Evolutionary conservation across 2,797 vertebrate species (phyloP), one percentile per base, ranked within the genome.

Genomic region (Emydoidea blandingii): DNA sequence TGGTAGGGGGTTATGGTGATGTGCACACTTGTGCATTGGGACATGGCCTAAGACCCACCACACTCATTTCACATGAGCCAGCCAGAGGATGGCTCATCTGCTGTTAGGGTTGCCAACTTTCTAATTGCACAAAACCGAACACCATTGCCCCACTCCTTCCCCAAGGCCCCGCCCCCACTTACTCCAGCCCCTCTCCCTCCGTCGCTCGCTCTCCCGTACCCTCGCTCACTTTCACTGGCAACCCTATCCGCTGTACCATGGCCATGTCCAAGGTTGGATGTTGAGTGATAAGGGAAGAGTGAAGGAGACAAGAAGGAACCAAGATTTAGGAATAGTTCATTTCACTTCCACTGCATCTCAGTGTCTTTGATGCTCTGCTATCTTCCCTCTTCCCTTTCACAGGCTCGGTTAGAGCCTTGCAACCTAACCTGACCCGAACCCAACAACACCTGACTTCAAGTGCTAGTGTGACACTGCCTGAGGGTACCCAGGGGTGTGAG

Each of bases 121-220:
- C 14, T 50, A 50, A 50, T 50, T 50, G 50, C 50, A 50, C 50
- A 50, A 50, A 50, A 50, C 52, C 18, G 52, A 53, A 53, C 18
- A 8, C 52, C 2, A 18, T 52, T 52, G 16, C 16, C 52, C 49
- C 6, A 1, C 52, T 16, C 2, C 52, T 52, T 52, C 16, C 52
- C 6, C 52, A 52, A 18, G 52, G 52, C 52, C 52, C 52, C 1
- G 52, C 18, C 52, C 52, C 52, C 52, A 53, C 18, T 53, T 18
- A 53, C 52, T 53, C 18, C 52, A 53, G 52, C 52, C 18, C 6
- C 52, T 53, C 52, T 7, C 52, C 52, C 6, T 53, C 52, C 18
- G 2, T 53, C 6, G 16, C 52, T 53, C 2, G 1, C 52, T 53
- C 6, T 2, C 18, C 52, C 52, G 1, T 6, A 53, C 52, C 18